These are phyloP conservation scores for Anseranas semipalmata DNA, from an alignment of 2,113 vertebrate species.

Conservation along the genomic window DNA sequence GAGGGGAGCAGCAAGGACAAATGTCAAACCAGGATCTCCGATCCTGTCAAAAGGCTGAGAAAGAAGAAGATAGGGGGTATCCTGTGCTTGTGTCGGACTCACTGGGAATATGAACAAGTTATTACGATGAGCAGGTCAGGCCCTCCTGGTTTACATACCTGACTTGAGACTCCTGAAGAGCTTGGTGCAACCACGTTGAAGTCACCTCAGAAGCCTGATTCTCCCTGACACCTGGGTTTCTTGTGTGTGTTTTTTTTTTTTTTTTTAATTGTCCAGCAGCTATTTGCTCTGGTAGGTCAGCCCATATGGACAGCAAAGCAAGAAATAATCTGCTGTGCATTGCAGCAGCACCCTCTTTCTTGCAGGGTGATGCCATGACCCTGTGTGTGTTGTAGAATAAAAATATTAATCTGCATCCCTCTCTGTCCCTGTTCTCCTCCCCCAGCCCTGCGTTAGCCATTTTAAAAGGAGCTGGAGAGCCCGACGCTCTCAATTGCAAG, in stretches of 20 bases:
- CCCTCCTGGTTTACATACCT: neutral
- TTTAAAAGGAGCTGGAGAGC: neutral
- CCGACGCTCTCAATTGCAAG: neutral
- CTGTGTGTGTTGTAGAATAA: neutral
- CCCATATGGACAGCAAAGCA: neutral
- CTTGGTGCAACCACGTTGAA: neutral
- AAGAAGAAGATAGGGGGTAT: neutral
- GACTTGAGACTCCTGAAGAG: neutral
- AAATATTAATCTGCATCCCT: neutral
- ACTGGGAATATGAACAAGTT: neutral
- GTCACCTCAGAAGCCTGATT: neutral
- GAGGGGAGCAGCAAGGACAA: neutral
- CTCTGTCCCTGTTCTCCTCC: neutral
- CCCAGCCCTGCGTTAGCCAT: conserved; percentile 2
- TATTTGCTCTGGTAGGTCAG: neutral
- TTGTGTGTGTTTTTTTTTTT: neutral
- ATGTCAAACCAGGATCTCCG: neutral
- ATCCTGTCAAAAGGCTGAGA: neutral
- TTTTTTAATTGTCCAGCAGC: neutral
- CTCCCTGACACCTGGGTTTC: neutral
- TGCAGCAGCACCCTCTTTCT: neutral
- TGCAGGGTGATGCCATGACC: neutral
- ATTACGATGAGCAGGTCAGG: neutral
- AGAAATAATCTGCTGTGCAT: neutral
- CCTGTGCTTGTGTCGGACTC: neutral